Evolutionary conservation across 2,888 invertebrate genomes (phyloP).

Genomic region (Odontothrips loti): DNA sequence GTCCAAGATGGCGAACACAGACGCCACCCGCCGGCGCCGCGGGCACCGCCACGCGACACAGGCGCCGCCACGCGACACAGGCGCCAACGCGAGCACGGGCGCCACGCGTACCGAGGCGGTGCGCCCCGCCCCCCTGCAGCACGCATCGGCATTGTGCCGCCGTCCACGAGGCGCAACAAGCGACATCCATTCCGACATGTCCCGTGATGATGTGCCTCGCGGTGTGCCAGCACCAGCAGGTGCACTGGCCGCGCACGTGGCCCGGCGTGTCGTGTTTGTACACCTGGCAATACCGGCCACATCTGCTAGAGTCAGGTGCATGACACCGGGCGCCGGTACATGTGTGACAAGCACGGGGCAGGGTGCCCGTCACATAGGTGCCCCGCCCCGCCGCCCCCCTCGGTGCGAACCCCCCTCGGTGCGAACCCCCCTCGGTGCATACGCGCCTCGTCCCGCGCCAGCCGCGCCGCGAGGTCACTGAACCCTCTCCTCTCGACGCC

Average conservation of each 20-base stretch:
- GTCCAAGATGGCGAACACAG: background rate
- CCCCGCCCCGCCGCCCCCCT: no score
- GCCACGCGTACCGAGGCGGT: no score
- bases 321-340: background rate
- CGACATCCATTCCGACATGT: no score
- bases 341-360: background rate
- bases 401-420: no score
- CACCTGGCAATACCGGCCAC: slow-evolving; percentile 11
- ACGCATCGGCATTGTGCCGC: no score
- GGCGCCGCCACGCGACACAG: no score
- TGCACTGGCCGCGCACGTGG: background rate
- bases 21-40: background rate
- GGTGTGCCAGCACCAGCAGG: background rate
- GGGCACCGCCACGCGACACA: background rate
- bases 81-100: no score
- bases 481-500: no score
- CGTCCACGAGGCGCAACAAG: no score
- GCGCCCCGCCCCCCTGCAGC: no score
- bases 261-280: background rate
- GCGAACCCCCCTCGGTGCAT: background rate
- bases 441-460: background rate
- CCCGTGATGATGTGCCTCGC: no score
- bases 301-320: background rate
- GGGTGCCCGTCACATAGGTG: no score
- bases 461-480: background rate